Conservation (phyloP, 2,888 invertebrate species). For the Tetrapedia diversipes region DNA sequence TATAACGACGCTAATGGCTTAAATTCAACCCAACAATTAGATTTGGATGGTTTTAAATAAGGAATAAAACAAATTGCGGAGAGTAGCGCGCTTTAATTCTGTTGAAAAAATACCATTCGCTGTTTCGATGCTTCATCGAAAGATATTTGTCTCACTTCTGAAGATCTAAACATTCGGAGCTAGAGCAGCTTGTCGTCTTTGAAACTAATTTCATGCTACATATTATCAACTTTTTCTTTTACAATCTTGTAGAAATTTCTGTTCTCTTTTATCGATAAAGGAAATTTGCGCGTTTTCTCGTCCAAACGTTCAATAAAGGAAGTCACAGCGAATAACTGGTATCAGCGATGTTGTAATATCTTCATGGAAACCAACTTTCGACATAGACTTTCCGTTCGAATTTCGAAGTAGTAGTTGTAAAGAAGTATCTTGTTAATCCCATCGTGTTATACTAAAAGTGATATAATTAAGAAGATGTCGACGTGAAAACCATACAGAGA, state of each 20-base stretch:
- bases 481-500: background rate
- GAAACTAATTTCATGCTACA: too few species aligned
- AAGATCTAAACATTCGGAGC: background rate
- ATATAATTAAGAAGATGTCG: conserved; percentile 19
- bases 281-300: too few species aligned
- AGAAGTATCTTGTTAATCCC: too few species aligned
- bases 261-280: too few species aligned
- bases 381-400: conserved; percentile 2
- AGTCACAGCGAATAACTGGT: too few species aligned
- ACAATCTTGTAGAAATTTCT: too few species aligned
- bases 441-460: too few species aligned
- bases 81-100: background rate
- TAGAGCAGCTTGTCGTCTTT: background rate
- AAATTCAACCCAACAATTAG: conserved; percentile 5
- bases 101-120: too few species aligned
- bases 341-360: background rate
- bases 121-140: background rate
- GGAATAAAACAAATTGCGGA: background rate
- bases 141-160: background rate
- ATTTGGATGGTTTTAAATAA: conserved; percentile 1
- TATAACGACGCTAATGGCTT: background rate
- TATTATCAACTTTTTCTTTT: too few species aligned
- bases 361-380: conserved; percentile 1
- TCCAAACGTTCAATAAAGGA: too few species aligned
- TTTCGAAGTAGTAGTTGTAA: conserved; percentile 5